These are phyloP conservation scores for Nyctereutes procyonoides DNA, from an alignment of 2,113 vertebrate genomes.

Conservation along the genomic window DNA sequence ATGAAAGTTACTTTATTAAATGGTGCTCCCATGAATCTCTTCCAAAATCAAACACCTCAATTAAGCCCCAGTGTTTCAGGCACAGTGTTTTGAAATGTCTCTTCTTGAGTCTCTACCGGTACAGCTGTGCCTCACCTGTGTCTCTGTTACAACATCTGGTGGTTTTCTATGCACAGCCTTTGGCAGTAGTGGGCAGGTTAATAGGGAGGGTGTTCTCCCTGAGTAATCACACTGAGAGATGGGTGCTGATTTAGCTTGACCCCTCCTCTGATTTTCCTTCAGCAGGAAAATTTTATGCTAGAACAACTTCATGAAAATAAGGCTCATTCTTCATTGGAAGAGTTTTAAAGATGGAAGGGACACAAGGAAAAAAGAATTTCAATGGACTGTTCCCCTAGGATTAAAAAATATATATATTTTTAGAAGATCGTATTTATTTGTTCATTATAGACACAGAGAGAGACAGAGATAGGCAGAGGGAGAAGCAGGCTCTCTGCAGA, in stretches of 20 bases:
- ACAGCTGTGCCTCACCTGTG: not conserved
- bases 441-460: no score
- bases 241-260: constrained; percentile 3
- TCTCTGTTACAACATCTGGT: constrained; percentile 24
- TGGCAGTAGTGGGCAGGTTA: not conserved
- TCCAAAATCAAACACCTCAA: constrained; percentile 17
- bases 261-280: constrained; percentile 30
- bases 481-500: no score
- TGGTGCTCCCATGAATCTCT: not conserved
- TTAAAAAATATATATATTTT: not conserved
- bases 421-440: no score
- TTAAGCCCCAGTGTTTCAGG: not conserved
- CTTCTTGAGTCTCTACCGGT: not conserved
- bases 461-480: no score
- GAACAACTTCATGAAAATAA: constrained; percentile 67
- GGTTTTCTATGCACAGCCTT: constrained; percentile 9
- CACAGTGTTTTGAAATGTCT: constrained; percentile 37
- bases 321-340: constrained; percentile 28
- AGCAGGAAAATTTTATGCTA: constrained; percentile 72
- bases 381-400: not conserved
- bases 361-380: not conserved
- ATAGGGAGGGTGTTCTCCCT: not conserved
- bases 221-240: not conserved
- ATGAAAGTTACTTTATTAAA: not conserved
- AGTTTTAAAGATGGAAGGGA: not conserved